phyloP scores from a whole-genome alignment of 1,140 invertebrate genomes.

The Formica exsecta region DNA sequence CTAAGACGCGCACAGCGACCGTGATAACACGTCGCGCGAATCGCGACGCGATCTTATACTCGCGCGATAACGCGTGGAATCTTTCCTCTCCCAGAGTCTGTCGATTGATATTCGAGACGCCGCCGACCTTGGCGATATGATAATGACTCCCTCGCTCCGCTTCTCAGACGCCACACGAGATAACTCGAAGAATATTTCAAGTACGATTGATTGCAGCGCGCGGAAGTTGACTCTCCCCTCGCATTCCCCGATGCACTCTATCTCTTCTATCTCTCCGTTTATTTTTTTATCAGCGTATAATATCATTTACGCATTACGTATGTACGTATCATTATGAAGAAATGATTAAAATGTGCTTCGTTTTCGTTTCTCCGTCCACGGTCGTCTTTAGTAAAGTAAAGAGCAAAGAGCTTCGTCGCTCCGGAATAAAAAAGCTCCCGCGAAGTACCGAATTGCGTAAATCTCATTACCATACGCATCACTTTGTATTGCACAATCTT shows the following conservation, averaged over 20 bases:
- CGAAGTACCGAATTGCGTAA: conserved; percentile 10
- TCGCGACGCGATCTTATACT: neutral
- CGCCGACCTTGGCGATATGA: conserved; percentile 30
- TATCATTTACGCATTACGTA: neutral
- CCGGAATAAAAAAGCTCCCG: conserved; percentile 18
- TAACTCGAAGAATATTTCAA: conserved; percentile 40
- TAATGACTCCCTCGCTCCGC: conserved; percentile 27
- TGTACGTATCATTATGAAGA: neutral
- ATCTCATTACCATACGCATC: neutral
- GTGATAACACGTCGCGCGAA: neutral
- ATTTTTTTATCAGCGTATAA: neutral
- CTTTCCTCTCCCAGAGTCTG: conserved; percentile 1
- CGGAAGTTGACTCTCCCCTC: conserved; percentile 14
- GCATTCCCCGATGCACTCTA: neutral
- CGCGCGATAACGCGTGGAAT: conserved; percentile 17
- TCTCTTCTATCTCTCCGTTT: neutral
- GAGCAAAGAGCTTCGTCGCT: neutral
- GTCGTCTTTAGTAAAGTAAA: neutral
- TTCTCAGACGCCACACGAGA: conserved; percentile 15
- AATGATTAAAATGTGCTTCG: neutral
- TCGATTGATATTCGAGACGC: neutral
- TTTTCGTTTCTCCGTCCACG: neutral
- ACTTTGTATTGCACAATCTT: neutral
- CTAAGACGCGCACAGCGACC: neutral
- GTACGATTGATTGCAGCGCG: conserved; percentile 16